Conservation (phyloP, 2,113 vertebrate species). For the Odocoileus virginianus region DNA sequence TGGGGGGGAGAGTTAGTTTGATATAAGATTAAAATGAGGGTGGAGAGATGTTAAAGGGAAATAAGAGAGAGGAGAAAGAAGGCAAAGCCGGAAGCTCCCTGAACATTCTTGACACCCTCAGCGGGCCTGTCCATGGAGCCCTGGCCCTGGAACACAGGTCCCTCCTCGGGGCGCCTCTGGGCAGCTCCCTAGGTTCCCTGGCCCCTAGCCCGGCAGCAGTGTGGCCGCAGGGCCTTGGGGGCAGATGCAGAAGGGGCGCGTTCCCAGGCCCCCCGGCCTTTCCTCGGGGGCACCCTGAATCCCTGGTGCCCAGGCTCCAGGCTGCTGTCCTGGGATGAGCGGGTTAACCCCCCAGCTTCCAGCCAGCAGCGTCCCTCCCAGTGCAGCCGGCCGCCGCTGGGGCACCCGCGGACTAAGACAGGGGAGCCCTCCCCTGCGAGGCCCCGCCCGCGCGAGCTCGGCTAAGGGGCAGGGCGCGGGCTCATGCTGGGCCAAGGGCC, state of each 20-base stretch:
- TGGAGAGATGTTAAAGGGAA: neutral
- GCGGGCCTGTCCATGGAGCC: neutral
- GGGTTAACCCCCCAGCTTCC: neutral
- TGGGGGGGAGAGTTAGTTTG: neutral
- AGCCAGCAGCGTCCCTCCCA: neutral
- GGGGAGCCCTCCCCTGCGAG: accelerated
- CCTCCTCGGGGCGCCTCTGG: neutral
- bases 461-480: neutral
- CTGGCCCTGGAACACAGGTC: neutral
- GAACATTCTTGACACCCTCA: neutral
- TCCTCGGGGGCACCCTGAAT: neutral
- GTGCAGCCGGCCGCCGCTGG: neutral
- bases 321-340: neutral
- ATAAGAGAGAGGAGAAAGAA: neutral
- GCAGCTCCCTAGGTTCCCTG: neutral
- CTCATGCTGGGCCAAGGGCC: no score
- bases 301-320: neutral
- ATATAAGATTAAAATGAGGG: neutral
- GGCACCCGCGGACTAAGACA: no score
- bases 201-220: neutral
- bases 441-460: neutral
- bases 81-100: neutral
- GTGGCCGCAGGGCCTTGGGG: accelerated
- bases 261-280: neutral
- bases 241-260: accelerated